These are phyloP conservation scores for Muscidifurax raptorellus DNA, from an alignment of 1,140 invertebrate species.

Conservation along the genomic window DNA sequence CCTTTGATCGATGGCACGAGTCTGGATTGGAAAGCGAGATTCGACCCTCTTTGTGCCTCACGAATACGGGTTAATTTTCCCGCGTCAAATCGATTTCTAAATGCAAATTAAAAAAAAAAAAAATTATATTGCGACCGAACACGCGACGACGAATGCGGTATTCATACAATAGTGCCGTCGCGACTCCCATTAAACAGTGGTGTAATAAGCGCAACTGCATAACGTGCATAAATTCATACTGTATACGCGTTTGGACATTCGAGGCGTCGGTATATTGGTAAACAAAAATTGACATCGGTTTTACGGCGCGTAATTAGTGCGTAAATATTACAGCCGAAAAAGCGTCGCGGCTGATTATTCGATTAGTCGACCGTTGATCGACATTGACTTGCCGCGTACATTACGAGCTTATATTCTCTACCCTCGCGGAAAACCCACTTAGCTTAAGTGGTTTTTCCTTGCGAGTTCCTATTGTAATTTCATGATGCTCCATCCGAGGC, in stretches of 20 bases:
- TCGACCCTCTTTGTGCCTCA: not conserved
- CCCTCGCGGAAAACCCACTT: not conserved
- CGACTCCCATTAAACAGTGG: no score
- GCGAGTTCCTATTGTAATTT: not conserved
- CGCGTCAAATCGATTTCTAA: constrained; percentile 14
- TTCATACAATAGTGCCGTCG: not conserved
- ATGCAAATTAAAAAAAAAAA: constrained; percentile 27
- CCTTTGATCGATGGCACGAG: not conserved
- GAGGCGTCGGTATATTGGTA: no score
- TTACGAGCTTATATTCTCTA: not conserved
- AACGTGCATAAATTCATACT: no score
- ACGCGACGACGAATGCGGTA: constrained; percentile 3
- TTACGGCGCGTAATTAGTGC: not conserved
- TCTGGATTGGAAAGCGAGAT: not conserved
- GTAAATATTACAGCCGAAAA: not conserved
- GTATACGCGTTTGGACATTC: no score
- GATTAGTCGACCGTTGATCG: not conserved
- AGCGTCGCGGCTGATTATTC: not conserved
- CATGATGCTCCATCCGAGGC: not conserved
- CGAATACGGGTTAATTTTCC: constrained; percentile 10
- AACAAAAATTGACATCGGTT: not conserved
- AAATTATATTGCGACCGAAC: not conserved
- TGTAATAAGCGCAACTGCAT: no score
- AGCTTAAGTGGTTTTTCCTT: constrained; percentile 1
- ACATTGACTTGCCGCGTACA: not conserved